Evolutionary conservation across 1,140 invertebrate species (phyloP).

Genomic region (Bombus vancouverensis): DNA sequence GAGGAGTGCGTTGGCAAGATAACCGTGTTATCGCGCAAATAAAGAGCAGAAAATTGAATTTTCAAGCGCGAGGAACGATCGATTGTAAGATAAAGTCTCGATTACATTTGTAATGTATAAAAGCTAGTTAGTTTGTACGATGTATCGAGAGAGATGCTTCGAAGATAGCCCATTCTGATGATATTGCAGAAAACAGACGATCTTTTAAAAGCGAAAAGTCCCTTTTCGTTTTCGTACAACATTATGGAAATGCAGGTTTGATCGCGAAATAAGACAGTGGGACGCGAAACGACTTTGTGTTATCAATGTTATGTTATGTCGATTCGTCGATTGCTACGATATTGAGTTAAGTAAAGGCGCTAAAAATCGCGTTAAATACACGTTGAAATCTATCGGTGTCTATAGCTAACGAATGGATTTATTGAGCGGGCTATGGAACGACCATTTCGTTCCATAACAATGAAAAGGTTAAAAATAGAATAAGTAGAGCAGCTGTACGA

Average conservation of each 20-base stretch:
- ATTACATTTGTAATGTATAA: no score
- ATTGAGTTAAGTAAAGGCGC: background rate
- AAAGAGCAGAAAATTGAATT: background rate
- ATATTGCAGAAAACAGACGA: background rate
- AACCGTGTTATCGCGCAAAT: no score
- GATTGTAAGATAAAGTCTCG: no score
- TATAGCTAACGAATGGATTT: background rate
- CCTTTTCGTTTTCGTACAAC: background rate
- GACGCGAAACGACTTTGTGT: no score
- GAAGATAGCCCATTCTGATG: background rate
- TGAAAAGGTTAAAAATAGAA: conserved; percentile 4
- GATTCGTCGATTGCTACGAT: background rate
- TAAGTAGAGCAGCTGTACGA: conserved; percentile 10
- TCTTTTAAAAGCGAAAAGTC: background rate
- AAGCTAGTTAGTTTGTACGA: no score
- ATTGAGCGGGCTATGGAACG: background rate
- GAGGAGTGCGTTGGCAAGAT: no score
- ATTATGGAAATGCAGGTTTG: background rate
- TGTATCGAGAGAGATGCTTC: no score
- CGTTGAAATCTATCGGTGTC: background rate
- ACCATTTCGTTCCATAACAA: background rate
- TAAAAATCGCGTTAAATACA: background rate
- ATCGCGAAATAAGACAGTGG: no score
- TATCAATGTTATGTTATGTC: background rate
- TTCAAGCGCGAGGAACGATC: background rate